These are phyloP conservation scores for Mastomys coucha DNA, from an alignment of 2,113 vertebrate species.

Conservation along the genomic window DNA sequence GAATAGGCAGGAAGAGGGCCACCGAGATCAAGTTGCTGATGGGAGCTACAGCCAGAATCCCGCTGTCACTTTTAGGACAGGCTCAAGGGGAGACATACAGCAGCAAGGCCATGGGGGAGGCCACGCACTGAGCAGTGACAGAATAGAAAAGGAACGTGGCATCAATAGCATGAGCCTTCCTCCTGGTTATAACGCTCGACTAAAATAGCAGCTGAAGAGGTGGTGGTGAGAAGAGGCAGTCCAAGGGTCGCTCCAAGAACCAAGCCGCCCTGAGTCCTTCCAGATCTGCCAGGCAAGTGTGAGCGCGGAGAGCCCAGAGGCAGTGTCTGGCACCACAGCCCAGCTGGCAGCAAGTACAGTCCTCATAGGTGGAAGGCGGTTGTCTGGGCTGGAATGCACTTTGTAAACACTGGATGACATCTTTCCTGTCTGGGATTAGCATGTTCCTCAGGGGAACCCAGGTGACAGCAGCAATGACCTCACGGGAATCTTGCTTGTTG, in stretches of 20 bases:
- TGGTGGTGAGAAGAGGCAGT: accelerated
- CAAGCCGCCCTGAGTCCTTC: accelerated
- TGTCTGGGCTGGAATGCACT: not conserved
- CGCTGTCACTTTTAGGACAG: not conserved
- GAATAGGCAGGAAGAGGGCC: too few relatives aligned
- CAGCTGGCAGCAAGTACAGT: accelerated
- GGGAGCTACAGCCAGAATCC: not conserved
- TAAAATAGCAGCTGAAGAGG: not conserved
- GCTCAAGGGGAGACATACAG: not conserved
- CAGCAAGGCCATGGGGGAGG: too few relatives aligned
- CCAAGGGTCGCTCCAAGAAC: not conserved
- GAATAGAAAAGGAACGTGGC: not conserved
- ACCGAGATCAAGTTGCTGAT: not conserved
- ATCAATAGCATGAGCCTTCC: accelerated
- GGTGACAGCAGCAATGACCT: not conserved
- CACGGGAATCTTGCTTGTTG: not conserved
- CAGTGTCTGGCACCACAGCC: accelerated
- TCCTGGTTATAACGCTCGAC: not conserved
- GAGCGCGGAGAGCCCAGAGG: accelerated
- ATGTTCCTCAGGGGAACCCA: not conserved
- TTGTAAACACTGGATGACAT: too few relatives aligned
- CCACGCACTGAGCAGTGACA: not conserved
- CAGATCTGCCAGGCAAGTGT: not conserved
- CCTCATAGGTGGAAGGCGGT: accelerated
- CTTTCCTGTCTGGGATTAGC: not conserved